Conservation (phyloP, 2,797 vertebrate genomes). For the Carcharodon carcharias region DNA sequence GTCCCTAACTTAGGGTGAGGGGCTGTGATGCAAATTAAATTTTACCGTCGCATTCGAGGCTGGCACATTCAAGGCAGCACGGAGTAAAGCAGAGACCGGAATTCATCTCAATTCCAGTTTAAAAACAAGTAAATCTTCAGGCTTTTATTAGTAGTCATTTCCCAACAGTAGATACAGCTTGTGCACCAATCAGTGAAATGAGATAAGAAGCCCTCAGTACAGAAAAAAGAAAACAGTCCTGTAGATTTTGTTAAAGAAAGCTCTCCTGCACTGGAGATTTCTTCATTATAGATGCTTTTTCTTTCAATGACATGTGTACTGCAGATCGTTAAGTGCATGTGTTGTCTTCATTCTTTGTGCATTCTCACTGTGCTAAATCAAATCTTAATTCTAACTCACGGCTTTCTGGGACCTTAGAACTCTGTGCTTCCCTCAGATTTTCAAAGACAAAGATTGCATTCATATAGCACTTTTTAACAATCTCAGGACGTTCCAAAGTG, state of each 20-base stretch:
- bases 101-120: neutral
- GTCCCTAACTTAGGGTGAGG: neutral
- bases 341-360: neutral
- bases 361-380: neutral
- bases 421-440: neutral
- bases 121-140: neutral
- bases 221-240: neutral
- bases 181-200: neutral
- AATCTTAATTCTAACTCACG: neutral
- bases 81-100: neutral
- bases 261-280: neutral
- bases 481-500: neutral
- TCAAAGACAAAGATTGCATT: neutral
- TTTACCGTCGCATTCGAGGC: neutral
- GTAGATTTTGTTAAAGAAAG: neutral
- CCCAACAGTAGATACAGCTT: neutral
- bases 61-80: neutral
- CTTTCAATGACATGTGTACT: neutral
- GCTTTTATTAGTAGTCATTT: neutral
- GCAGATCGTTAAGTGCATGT: neutral
- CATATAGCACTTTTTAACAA: neutral
- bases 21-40: neutral
- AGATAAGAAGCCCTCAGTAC: too few relatives aligned
- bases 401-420: neutral
- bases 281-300: neutral